Evolutionary conservation across 2,113 vertebrate species (phyloP).

Genomic region (Tichodroma muraria): DNA sequence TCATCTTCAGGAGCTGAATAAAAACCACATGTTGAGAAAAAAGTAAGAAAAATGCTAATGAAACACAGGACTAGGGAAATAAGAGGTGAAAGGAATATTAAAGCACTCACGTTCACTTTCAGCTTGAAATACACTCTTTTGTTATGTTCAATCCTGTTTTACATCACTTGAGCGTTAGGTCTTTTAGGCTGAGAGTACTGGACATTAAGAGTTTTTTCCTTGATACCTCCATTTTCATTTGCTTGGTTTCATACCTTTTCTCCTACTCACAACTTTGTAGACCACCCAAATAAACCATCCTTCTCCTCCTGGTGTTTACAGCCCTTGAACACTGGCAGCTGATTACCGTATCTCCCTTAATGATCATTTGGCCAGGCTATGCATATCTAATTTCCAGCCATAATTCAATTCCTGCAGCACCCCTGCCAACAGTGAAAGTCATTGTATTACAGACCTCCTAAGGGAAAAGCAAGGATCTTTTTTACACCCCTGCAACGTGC

Average conservation of each 20-base stretch:
- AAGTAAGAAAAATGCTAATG: slow-evolving; percentile 35
- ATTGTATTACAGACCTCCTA: slow-evolving; percentile 7
- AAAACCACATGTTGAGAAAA: slow-evolving; percentile 30
- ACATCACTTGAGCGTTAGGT: not conserved
- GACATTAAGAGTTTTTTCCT: not conserved
- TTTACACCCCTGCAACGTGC: not conserved
- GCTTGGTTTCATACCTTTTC: slow-evolving; percentile 9
- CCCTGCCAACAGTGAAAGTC: slow-evolving; percentile 44
- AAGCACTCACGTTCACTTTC: not conserved
- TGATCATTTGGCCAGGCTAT: slow-evolving; percentile 47
- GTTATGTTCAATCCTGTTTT: not conserved
- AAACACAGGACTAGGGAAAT: slow-evolving; percentile 1
- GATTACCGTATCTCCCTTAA: slow-evolving; percentile 51
- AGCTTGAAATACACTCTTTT: not conserved
- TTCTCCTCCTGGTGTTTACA: slow-evolving; percentile 51
- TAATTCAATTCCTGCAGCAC: slow-evolving; percentile 48
- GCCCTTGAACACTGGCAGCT: slow-evolving; percentile 44
- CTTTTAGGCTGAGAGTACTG: not conserved
- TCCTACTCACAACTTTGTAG: not conserved
- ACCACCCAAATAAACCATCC: slow-evolving; percentile 46
- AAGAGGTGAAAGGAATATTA: slow-evolving; percentile 17
- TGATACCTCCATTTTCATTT: not conserved
- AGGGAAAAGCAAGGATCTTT: not conserved
- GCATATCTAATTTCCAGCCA: slow-evolving; percentile 56
- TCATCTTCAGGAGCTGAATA: slow-evolving; percentile 12